Evolutionary conservation across 2,797 vertebrate species (phyloP).

Genomic region (Lemur catta): DNA sequence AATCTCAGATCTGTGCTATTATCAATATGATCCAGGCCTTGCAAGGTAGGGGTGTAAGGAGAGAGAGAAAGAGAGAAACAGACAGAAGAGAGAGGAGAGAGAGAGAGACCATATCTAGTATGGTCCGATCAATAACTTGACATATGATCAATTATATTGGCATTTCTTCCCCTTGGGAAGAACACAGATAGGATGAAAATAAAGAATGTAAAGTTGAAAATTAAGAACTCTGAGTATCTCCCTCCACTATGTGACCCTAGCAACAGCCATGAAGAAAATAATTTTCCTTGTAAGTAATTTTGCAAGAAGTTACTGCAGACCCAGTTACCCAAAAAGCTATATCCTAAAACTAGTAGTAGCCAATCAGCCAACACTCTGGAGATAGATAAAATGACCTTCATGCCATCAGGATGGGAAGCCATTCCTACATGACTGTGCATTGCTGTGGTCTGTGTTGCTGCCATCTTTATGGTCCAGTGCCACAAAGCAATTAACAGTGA

Average conservation of each 20-base stretch:
- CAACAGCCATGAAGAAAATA: neutral
- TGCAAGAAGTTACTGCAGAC: neutral
- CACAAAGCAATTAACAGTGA: conserved; percentile 83
- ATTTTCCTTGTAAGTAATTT: neutral
- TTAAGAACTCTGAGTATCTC: neutral
- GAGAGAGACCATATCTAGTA: no score
- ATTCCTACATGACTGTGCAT: neutral
- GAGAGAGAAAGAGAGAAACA: neutral
- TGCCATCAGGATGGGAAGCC: conserved; percentile 38
- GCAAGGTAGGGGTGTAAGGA: neutral
- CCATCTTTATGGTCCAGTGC: conserved; percentile 81
- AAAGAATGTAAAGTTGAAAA: neutral
- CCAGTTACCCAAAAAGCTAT: neutral
- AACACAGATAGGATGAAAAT: neutral
- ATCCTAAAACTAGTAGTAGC: neutral
- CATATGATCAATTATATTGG: neutral
- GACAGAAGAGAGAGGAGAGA: neutral
- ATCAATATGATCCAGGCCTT: neutral
- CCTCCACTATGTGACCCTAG: neutral
- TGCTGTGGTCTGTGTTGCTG: conserved; percentile 67
- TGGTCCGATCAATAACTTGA: neutral
- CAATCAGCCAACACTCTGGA: neutral
- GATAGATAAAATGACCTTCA: conserved; percentile 68
- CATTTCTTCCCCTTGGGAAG: neutral
- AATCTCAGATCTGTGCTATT: neutral